Base-by-base conservation (phyloP, 2,888 invertebrate species). In the Drosophila cracens region DNA sequence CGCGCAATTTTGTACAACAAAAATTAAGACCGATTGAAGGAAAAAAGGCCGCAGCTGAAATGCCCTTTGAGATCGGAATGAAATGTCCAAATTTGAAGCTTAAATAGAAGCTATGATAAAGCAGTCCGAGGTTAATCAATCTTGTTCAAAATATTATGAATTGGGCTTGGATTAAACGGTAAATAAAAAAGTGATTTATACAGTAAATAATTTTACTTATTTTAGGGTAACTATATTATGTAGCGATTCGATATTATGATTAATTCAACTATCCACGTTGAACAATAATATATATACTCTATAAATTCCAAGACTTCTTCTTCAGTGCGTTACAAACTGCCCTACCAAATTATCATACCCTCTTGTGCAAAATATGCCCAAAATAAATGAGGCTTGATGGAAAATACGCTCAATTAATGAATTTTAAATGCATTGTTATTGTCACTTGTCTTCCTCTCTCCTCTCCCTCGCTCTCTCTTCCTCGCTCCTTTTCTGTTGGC, bases 341-440 rank as follows among this genome's bases (percentile, higher is more conserved):
- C 4, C 16, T 16, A 8, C 16, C 7, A 21, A 13, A 13, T 16
- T 0, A 46, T 25, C 1, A 25, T 46, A 46, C 25, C 46, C 25
- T 46, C 4, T 25, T 8, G 40, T 21, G 4, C 46, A 59, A 34
- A 43, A 59, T 48, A 40, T 64, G 40, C 21, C 31, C 16, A 27
- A 57, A 43, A 43, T 31, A 43, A 43, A 57, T 57, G n/a, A 21
- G 31, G 57, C 64, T 21, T 48, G 59, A 53, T 60, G 69, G 68
- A 61, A 80, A 86, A 82, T 86, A 71, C 67, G 83, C 79, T 82
- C 85, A 86, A 86, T 86, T 86, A 86, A 86, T 87, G 83, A 72
- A 85, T 82, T 85, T 86, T 85, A 87, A 86, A 85, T 87, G 85
- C 73, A 70, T 78, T 80, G 78, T 85, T 82, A 78, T 87, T 85